These are phyloP conservation scores for Enteromius fasciolatus DNA, from an alignment of 2,797 vertebrate species.

Conservation along the genomic window DNA sequence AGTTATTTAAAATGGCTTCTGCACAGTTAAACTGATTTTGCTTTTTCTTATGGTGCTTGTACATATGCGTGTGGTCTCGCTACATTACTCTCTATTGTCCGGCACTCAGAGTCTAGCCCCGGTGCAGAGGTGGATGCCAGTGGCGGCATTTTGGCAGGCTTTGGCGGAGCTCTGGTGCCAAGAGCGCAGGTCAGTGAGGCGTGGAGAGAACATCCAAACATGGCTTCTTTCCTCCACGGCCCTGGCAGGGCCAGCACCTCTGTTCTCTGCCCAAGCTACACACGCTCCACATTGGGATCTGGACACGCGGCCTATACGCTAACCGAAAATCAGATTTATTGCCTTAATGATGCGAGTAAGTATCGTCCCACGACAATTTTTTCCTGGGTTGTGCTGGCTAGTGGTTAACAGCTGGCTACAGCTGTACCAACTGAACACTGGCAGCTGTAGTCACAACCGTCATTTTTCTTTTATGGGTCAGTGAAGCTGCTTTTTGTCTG, in stretches of 20 bases:
- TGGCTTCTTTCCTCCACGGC: constrained; percentile 19
- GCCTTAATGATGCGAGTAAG: constrained; percentile 43
- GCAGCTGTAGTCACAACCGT: not conserved
- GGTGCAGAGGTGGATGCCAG: constrained; percentile 45
- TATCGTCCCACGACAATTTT: constrained; percentile 9
- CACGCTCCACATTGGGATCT: constrained; percentile 27
- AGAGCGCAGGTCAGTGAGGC: constrained; percentile 36
- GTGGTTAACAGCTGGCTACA: constrained; percentile 38
- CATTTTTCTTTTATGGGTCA: constrained; percentile 18
- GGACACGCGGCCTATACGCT: not conserved
- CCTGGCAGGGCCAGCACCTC: constrained; percentile 19
- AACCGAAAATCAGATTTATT: constrained; percentile 35
- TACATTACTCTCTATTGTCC: constrained; percentile 46
- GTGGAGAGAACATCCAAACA: constrained; percentile 52
- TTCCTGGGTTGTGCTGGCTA: constrained; percentile 8
- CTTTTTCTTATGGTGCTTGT: constrained; percentile 8
- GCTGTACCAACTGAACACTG: constrained; percentile 33
- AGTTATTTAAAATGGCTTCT: constrained; percentile 45
- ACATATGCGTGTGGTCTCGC: constrained; percentile 38
- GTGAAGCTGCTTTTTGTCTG: not conserved
- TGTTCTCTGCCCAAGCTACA: constrained; percentile 50
- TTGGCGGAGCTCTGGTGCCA: constrained; percentile 22
- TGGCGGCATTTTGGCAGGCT: constrained; percentile 31
- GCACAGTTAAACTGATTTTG: constrained; percentile 28
- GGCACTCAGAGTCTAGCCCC: constrained; percentile 11